phyloP scores from a whole-genome alignment of 1,140 invertebrate species.

The Babylonia areolata region DNA sequence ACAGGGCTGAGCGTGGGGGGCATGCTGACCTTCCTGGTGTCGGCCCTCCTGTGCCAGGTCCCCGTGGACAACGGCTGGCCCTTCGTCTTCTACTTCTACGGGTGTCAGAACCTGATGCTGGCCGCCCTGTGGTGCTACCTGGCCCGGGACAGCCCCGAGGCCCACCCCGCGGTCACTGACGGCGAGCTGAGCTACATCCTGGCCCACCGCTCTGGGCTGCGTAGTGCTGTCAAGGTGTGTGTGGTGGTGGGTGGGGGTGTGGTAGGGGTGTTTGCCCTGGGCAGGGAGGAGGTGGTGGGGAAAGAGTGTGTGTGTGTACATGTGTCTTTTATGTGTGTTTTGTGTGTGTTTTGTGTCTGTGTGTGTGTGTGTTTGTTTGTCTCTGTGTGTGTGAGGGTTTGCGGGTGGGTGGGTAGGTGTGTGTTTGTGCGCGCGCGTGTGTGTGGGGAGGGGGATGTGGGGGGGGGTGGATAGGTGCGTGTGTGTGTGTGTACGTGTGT shows the following conservation, averaged over 20 bases:
- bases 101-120: conserved; percentile 41
- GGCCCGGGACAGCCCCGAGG: conserved; percentile 21
- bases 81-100: conserved; percentile 64
- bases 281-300: neutral
- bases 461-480: neutral
- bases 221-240: neutral
- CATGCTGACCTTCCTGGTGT: conserved; percentile 59
- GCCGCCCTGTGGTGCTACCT: conserved; percentile 30
- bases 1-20: conserved; percentile 56
- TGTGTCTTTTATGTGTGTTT: too few species aligned
- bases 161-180: conserved; percentile 14
- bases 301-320: neutral
- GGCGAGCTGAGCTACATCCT: conserved; percentile 31
- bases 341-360: too few species aligned
- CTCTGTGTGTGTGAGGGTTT: too few species aligned
- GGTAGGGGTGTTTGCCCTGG: too few species aligned
- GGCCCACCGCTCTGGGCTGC: neutral
- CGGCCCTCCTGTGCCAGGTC: conserved; percentile 60
- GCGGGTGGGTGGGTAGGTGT: neutral
- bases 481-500: too few species aligned
- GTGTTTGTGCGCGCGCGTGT: neutral
- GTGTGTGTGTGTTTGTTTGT: too few species aligned
- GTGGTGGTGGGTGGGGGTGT: neutral
- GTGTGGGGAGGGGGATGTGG: neutral
- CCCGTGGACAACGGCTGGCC: conserved; percentile 56